Evolutionary conservation across 2,113 vertebrate species (phyloP).

Genomic region (Xyliphius kryptos): DNA sequence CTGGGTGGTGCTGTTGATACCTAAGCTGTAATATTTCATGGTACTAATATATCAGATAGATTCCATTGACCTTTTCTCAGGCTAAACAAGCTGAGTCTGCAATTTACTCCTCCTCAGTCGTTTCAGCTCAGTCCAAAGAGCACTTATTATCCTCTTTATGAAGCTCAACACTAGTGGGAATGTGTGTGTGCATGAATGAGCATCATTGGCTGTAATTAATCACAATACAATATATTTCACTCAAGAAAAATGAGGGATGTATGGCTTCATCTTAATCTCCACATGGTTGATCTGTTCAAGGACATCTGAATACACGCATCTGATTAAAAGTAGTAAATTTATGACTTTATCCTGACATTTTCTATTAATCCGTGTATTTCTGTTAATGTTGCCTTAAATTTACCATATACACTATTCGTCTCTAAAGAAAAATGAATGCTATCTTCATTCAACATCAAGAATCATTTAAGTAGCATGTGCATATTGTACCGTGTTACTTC

Average conservation of each 20-base stretch:
- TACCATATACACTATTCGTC: too few species aligned
- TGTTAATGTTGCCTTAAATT: too few species aligned
- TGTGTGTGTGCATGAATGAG: slow-evolving; percentile 29
- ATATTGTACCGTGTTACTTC: too few species aligned
- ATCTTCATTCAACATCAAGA: too few species aligned
- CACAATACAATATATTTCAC: slow-evolving; percentile 39
- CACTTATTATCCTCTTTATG: slow-evolving; percentile 31
- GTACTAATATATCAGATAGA: slow-evolving; percentile 37
- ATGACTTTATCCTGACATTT: too few species aligned
- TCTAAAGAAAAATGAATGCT: too few species aligned
- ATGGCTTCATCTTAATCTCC: slow-evolving; percentile 24
- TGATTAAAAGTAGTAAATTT: too few species aligned
- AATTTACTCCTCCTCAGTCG: slow-evolving; percentile 27
- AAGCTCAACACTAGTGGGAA: slow-evolving; percentile 6
- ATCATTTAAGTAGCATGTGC: too few species aligned
- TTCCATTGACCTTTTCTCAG: slow-evolving; percentile 42
- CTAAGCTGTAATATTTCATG: slow-evolving; percentile 27
- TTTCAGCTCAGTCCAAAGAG: slow-evolving; percentile 25
- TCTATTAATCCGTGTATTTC: too few species aligned
- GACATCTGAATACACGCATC: too few species aligned
- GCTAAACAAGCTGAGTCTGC: slow-evolving; percentile 40
- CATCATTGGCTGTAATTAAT: slow-evolving; percentile 45
- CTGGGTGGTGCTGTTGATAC: slow-evolving; percentile 5
- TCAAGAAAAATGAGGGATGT: slow-evolving; percentile 33
- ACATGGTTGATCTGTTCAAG: too few species aligned